phyloP scores from a whole-genome alignment of 2,113 vertebrate genomes.

The Marmota flaviventris region DNA sequence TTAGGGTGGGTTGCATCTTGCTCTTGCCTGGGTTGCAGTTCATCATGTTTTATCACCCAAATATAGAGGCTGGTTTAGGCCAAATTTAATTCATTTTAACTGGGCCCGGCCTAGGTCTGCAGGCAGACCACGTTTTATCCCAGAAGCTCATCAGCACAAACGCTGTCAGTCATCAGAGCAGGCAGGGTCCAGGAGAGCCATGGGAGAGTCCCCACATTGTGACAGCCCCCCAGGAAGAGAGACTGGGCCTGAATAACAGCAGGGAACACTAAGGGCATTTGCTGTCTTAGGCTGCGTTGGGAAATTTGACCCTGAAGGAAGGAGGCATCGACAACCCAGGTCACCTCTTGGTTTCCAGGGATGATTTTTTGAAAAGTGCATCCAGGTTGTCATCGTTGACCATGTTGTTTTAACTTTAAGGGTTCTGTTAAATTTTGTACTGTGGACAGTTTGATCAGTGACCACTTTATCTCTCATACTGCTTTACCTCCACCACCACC shows the following conservation, averaged over 20 bases:
- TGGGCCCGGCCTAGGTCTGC: rapidly evolving
- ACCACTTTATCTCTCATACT: constrained; percentile 76
- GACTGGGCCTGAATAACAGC: background rate
- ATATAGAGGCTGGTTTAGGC: background rate
- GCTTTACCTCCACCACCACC: constrained; percentile 67
- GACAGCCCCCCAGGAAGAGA: background rate
- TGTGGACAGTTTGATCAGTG: constrained; percentile 74
- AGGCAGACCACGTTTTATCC: background rate
- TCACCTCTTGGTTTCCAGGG: constrained; percentile 80
- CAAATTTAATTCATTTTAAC: background rate
- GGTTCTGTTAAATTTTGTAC: constrained; percentile 78
- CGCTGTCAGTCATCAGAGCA: background rate
- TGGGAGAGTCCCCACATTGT: rapidly evolving
- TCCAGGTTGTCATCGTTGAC: constrained; percentile 81
- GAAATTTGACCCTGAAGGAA: constrained; percentile 57
- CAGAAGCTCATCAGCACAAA: background rate
- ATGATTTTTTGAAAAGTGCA: constrained; percentile 72
- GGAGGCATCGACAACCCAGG: constrained; percentile 64
- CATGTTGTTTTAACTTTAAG: constrained; percentile 76
- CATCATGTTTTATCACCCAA: background rate
- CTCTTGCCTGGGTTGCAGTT: background rate
- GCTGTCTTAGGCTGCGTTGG: background rate
- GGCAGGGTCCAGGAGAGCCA: background rate
- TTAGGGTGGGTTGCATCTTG: too few relatives aligned
- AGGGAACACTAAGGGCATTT: rapidly evolving